Evolutionary conservation across 2,113 vertebrate species (phyloP).

Genomic region (Amphiprion ocellaris): DNA sequence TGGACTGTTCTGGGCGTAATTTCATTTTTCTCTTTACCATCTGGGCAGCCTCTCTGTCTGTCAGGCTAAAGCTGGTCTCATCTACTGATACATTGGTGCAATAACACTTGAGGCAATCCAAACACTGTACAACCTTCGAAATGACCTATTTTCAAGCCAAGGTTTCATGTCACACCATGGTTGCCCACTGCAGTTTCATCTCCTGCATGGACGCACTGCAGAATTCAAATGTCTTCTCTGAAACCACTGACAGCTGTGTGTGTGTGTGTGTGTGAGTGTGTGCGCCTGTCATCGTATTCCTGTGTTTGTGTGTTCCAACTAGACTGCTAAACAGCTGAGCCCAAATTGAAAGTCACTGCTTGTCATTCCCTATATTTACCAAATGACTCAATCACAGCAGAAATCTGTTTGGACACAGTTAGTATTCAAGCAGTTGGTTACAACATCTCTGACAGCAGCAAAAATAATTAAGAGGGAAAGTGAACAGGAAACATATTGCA

Average conservation of each 20-base stretch:
- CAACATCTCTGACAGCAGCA: slow-evolving; percentile 65
- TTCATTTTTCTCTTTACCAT: slow-evolving; percentile 68
- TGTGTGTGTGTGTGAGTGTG: slow-evolving; percentile 26
- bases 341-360: slow-evolving; percentile 77
- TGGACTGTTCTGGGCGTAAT: slow-evolving; percentile 49
- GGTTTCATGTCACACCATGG: slow-evolving; percentile 60
- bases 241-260: slow-evolving; percentile 66
- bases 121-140: slow-evolving; percentile 56
- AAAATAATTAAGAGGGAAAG: slow-evolving; percentile 61
- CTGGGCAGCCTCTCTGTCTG: slow-evolving; percentile 55
- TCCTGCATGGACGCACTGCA: slow-evolving; percentile 49
- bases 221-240: slow-evolving; percentile 60
- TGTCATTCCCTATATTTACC: slow-evolving; percentile 77
- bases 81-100: slow-evolving; percentile 61
- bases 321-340: slow-evolving; percentile 81
- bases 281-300: slow-evolving; percentile 48
- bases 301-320: slow-evolving; percentile 65
- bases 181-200: slow-evolving; percentile 57
- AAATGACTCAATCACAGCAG: slow-evolving; percentile 73
- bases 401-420: slow-evolving; percentile 76
- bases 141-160: slow-evolving; percentile 68
- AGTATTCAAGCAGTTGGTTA: slow-evolving; percentile 67
- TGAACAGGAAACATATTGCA: slow-evolving; percentile 38
- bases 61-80: slow-evolving; percentile 55
- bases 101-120: slow-evolving; percentile 62